A percentile compares a stretch with the other conserved stretches of the same genome.
phyloP scores from a whole-genome alignment of 2,797 vertebrate genomes.

The Allobates femoralis region DNA sequence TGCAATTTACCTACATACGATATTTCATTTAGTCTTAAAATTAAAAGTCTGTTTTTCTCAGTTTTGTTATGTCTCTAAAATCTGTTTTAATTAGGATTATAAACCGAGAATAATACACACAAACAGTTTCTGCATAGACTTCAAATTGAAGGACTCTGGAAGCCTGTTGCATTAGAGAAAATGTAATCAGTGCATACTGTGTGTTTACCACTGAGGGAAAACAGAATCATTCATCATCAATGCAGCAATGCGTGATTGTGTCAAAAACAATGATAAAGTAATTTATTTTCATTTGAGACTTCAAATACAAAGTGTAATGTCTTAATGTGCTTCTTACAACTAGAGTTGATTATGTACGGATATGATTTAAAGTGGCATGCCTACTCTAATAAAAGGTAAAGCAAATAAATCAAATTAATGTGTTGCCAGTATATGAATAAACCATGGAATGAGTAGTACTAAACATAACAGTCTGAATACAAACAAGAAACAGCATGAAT shows the following conservation, averaged over 20 bases:
- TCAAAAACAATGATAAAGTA: conserved; percentile 60
- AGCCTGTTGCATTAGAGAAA: conserved; percentile 45
- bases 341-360: conserved; percentile 28
- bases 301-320: conserved; percentile 38
- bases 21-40: not conserved
- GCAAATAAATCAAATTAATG: conserved; percentile 47
- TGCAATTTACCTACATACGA: not conserved
- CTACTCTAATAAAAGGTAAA: conserved; percentile 15
- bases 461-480: conserved; percentile 38
- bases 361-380: conserved; percentile 26
- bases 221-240: conserved; percentile 56
- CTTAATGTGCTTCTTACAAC: conserved; percentile 53
- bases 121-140: conserved; percentile 25
- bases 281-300: conserved; percentile 55
- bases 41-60: not conserved
- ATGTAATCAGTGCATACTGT: conserved; percentile 55
- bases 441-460: conserved; percentile 24
- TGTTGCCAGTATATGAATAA: conserved; percentile 26
- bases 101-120: conserved; percentile 31
- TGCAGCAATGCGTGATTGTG: conserved; percentile 49
- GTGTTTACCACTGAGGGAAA: conserved; percentile 53
- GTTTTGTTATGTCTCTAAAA: conserved; percentile 6
- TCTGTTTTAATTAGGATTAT: conserved; percentile 28
- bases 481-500: conserved; percentile 35
- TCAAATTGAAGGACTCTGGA: conserved; percentile 42